Conservation (phyloP, 2,888 invertebrate genomes). For the Thymelicus lineola region DNA sequence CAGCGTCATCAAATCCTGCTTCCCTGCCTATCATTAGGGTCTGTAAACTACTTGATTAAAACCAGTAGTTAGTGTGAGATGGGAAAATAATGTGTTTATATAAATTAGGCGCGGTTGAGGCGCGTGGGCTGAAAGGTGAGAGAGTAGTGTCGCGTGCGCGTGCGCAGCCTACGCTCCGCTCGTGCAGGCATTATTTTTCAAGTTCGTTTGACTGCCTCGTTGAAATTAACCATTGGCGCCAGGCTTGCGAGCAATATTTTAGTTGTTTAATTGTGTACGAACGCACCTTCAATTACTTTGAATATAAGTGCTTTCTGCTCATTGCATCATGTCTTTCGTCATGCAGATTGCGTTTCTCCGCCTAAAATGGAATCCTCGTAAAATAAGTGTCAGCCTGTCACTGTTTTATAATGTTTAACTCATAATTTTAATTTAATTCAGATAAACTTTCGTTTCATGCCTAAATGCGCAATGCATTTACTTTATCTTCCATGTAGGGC, state of each 20-base stretch:
- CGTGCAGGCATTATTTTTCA: slow-evolving; percentile 68
- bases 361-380: slow-evolving; percentile 39
- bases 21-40: slow-evolving; percentile 24
- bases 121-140: slow-evolving; percentile 68
- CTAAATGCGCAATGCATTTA: slow-evolving; percentile 32
- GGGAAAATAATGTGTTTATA: slow-evolving; percentile 76
- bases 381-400: slow-evolving; percentile 37
- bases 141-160: slow-evolving; percentile 65
- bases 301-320: slow-evolving; percentile 37
- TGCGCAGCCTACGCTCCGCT: slow-evolving; percentile 62
- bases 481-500: slow-evolving; percentile 35
- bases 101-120: slow-evolving; percentile 61
- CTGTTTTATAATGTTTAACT: slow-evolving; percentile 36
- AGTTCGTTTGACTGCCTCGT: slow-evolving; percentile 52
- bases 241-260: slow-evolving; percentile 44
- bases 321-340: slow-evolving; percentile 36
- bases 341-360: slow-evolving; percentile 30
- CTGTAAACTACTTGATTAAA: slow-evolving; percentile 45
- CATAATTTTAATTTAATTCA: slow-evolving; percentile 38
- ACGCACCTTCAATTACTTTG: slow-evolving; percentile 38
- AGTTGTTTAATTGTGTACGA: slow-evolving; percentile 37
- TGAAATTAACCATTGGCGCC: slow-evolving; percentile 59
- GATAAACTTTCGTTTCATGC: slow-evolving; percentile 37
- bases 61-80: slow-evolving; percentile 72
- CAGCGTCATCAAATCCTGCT: neutral